Base-by-base conservation (phyloP, 2,888 invertebrate genomes). In the Polia nebulosa region DNA sequence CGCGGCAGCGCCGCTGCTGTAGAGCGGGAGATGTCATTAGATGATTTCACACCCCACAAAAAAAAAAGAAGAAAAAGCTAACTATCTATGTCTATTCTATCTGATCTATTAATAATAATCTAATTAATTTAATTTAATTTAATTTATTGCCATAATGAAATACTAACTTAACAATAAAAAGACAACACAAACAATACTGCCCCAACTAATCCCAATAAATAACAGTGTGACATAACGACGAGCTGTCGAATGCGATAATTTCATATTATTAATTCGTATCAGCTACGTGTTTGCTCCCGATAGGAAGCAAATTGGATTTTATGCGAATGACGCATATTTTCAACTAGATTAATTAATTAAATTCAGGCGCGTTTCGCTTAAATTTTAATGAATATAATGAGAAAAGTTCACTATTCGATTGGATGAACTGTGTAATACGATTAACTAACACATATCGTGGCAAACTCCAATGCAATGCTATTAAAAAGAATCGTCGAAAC, bases 241-340 rank as follows among this genome's bases (percentile, higher is more conserved):
- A 87, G 81, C 88, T 89, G 90, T 88, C 90, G 83, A 86, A 84
- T 80, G 86, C 89, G 90, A 92, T 93, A 92, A 93, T 92, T 93
- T 91, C 87, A 88, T 90, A 91, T 90, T 91, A 93, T 91, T 90
- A 90, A 91, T 93, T 91, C 88, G 88, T 89, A 91, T 89, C 89
- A 87, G 83, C 87, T 81, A 88, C 85, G 89, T 92, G 91, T 92
- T 92, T 91, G 89, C 85, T 86, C 77, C 86, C 86, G 92, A 93
- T 92, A 91, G 85, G 89, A 87, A 87, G 86, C 89, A 91, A 93
- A 94, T 93, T 94, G 90, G 89, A 93, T 92, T 93, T 91, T 89
- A 90, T 90, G 91, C 90, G 85, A 90, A 89, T 93, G 90, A 90
- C 87, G 91, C 90, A 91, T 90, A 92, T 93, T 90, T 92, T 89